Evolutionary conservation across 2,113 vertebrate species (phyloP).

Genomic region (Heterochromis multidens): DNA sequence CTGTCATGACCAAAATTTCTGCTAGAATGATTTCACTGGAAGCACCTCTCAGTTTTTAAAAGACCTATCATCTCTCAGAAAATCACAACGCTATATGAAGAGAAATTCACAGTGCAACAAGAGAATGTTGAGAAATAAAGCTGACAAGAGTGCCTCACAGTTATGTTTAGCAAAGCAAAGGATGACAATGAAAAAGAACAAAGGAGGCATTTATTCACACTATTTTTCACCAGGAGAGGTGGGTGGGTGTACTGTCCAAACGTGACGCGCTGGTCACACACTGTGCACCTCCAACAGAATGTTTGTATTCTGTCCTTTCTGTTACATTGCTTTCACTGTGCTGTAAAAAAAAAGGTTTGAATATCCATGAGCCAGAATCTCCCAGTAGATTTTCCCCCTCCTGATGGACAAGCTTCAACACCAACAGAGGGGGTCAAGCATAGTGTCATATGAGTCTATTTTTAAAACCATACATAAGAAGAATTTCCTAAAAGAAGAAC

Average conservation of each 20-base stretch:
- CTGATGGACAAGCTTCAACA: constrained; percentile 4
- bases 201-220: constrained; percentile 5
- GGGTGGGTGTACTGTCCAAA: neutral
- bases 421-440: constrained; percentile 4
- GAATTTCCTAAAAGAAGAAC: neutral
- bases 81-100: neutral
- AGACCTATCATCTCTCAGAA: neutral
- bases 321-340: constrained; percentile 1
- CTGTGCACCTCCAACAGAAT: neutral
- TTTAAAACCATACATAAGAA: constrained; percentile 20
- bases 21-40: neutral
- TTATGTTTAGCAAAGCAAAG: constrained; percentile 6
- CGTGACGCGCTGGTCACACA: constrained; percentile 2
- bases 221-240: neutral
- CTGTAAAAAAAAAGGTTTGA: constrained; percentile 34
- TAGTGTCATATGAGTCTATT: constrained; percentile 23
- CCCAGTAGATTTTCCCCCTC: constrained; percentile 24
- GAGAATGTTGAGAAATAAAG: neutral
- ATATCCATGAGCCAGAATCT: constrained; percentile 24
- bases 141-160: neutral
- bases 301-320: neutral
- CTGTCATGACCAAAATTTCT: neutral
- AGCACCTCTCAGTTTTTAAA: neutral
- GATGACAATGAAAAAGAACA: neutral
- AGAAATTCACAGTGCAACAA: neutral